Conservation (phyloP, 2,888 invertebrate genomes). For the Trilocha varians region DNA sequence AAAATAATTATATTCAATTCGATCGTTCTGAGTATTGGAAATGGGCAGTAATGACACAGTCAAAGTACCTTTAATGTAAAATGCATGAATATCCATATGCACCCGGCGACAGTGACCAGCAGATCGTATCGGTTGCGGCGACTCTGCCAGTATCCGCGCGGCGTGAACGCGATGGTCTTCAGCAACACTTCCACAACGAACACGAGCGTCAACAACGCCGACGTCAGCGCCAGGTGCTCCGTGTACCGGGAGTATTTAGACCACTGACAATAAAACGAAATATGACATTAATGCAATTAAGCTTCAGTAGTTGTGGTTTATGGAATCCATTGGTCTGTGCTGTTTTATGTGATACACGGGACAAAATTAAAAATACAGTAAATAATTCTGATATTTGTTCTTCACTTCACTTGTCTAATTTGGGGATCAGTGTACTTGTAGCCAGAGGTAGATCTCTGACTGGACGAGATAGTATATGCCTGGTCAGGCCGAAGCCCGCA, state of each 20-base stretch:
- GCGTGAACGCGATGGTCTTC: slow-evolving; percentile 98
- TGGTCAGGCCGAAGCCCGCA: too few species aligned
- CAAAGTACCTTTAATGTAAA: slow-evolving; percentile 89
- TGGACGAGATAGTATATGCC: too few species aligned
- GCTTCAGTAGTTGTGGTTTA: not conserved
- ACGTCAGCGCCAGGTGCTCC: slow-evolving; percentile 86
- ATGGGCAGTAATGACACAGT: too few species aligned
- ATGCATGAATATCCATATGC: slow-evolving; percentile 97
- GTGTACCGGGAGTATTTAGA: slow-evolving; percentile 86
- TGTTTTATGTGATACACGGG: too few species aligned
- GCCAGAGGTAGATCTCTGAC: too few species aligned
- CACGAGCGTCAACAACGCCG: slow-evolving; percentile 91
- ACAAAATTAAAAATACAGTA: too few species aligned
- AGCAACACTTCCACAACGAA: slow-evolving; percentile 97
- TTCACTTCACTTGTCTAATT: too few species aligned
- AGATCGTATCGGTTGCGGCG: slow-evolving; percentile 97
- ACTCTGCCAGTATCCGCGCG: slow-evolving; percentile 98
- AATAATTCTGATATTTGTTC: too few species aligned
- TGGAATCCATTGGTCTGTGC: too few species aligned
- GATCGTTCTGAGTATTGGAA: too few species aligned
- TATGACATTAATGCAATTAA: not conserved
- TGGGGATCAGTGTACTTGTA: too few species aligned
- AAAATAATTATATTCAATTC: too few species aligned
- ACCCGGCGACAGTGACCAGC: slow-evolving; percentile 96
- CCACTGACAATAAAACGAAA: slow-evolving; percentile 75